Percentiles rank a stretch among this genome's conserved stretches.
These are phyloP conservation scores for Ahaetulla prasina DNA, from an alignment of 2,113 vertebrate species.

Conservation along the genomic window DNA sequence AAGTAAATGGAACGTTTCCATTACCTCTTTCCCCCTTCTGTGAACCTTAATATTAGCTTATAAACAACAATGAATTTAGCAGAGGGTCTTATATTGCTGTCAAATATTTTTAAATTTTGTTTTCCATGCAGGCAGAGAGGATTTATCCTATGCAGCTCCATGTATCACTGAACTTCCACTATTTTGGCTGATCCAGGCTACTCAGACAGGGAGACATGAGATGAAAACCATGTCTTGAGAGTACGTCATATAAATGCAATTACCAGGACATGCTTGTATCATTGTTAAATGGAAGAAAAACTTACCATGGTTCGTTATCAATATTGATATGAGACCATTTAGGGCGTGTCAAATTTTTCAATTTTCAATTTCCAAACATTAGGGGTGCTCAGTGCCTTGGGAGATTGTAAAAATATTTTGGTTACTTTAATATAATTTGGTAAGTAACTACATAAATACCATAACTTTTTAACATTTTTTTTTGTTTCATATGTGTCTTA, in stretches of 20 bases:
- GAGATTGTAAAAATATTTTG: no score
- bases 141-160: background rate
- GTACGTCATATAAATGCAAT: background rate
- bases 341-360: no score
- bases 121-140: background rate
- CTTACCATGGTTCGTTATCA: background rate
- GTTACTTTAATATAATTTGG: no score
- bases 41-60: constrained; percentile 22
- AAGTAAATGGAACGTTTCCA: constrained; percentile 7
- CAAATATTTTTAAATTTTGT: background rate
- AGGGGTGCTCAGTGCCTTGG: no score
- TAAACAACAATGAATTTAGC: background rate
- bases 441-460: no score
- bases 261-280: background rate
- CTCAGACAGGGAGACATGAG: background rate
- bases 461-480: no score
- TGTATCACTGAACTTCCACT: background rate
- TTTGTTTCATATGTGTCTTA: no score
- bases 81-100: background rate
- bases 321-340: background rate
- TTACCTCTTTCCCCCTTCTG: constrained; percentile 2
- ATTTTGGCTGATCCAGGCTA: background rate
- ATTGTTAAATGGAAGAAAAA: background rate
- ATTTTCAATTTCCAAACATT: no score
- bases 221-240: background rate